Evolutionary conservation across 2,113 vertebrate species (phyloP).

Genomic region (Albula goreensis): DNA sequence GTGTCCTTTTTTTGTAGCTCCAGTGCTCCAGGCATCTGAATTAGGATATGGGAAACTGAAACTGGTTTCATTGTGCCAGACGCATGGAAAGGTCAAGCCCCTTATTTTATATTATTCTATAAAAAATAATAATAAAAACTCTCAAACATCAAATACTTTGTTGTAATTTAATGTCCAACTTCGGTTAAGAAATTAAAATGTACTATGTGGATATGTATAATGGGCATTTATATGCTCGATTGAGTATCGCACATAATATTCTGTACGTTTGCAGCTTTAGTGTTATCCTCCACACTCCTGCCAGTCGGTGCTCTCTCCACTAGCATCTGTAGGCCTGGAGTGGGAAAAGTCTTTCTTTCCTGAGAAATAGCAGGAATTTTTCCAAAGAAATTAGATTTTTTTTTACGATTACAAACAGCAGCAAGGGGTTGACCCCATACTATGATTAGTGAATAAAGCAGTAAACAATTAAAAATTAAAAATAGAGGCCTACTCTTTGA

Average conservation of each 20-base stretch:
- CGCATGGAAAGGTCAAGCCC: constrained; percentile 78
- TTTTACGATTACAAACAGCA: too few relatives aligned
- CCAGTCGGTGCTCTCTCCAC: not conserved
- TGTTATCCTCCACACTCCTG: not conserved
- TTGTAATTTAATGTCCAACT: not conserved
- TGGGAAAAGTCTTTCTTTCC: not conserved
- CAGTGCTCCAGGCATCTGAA: constrained; percentile 81
- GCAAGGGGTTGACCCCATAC: too few relatives aligned
- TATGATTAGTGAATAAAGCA: not conserved
- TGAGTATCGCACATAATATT: not conserved
- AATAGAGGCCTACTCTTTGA: not conserved
- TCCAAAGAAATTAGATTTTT: not conserved
- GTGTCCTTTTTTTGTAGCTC: constrained; percentile 79
- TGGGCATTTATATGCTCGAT: not conserved
- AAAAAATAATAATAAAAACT: not conserved
- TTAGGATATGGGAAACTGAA: constrained; percentile 79
- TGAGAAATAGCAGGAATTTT: not conserved
- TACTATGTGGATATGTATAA: not conserved
- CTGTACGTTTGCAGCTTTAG: not conserved
- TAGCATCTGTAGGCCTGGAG: too few relatives aligned
- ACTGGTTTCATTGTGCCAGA: constrained; percentile 76
- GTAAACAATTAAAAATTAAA: not conserved
- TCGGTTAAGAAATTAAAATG: not conserved
- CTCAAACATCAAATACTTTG: constrained; percentile 33
- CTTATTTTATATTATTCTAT: constrained; percentile 62